A percentile compares a stretch with the other conserved stretches of the same genome.
Evolutionary conservation across 2,888 invertebrate genomes (phyloP).

Genomic region (Torymus texanus): DNA sequence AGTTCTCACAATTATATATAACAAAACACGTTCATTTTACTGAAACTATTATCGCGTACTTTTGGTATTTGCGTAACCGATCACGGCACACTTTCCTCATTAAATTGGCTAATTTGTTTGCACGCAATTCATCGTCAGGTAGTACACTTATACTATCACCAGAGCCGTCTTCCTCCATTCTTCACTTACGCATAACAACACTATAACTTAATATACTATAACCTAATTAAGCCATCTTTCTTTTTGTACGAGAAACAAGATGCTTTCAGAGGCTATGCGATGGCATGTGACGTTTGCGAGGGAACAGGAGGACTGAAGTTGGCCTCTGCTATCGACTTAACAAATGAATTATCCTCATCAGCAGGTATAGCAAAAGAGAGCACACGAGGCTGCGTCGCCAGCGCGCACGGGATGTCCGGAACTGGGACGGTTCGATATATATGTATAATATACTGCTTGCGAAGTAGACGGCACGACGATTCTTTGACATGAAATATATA

Average conservation of each 20-base stretch:
- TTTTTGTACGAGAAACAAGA: too few species aligned
- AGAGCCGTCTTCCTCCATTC: slow-evolving; percentile 11
- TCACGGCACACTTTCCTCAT: not conserved
- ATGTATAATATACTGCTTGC: not conserved
- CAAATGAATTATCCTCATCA: slow-evolving; percentile 57
- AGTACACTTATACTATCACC: not conserved
- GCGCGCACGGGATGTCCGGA: not conserved
- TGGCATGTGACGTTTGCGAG: slow-evolving; percentile 8
- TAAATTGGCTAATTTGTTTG: not conserved
- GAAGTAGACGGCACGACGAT: slow-evolving; percentile 13
- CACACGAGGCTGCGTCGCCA: too few species aligned
- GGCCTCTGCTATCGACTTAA: slow-evolving; percentile 51
- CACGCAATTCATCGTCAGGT: not conserved
- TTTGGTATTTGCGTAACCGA: slow-evolving; percentile 4
- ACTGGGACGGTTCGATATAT: slow-evolving; percentile 41
- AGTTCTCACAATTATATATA: too few species aligned
- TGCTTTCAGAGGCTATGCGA: not conserved
- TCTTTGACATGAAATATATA: slow-evolving; percentile 33
- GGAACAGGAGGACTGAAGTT: slow-evolving; percentile 45
- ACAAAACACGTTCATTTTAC: too few species aligned
- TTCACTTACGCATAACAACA: not conserved
- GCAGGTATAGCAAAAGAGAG: slow-evolving; percentile 8
- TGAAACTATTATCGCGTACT: slow-evolving; percentile 14
- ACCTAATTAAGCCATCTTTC: not conserved
- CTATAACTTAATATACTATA: too few species aligned